Evolutionary conservation across 1,140 invertebrate genomes (phyloP).

Genomic region (Psilanteris sp.): DNA sequence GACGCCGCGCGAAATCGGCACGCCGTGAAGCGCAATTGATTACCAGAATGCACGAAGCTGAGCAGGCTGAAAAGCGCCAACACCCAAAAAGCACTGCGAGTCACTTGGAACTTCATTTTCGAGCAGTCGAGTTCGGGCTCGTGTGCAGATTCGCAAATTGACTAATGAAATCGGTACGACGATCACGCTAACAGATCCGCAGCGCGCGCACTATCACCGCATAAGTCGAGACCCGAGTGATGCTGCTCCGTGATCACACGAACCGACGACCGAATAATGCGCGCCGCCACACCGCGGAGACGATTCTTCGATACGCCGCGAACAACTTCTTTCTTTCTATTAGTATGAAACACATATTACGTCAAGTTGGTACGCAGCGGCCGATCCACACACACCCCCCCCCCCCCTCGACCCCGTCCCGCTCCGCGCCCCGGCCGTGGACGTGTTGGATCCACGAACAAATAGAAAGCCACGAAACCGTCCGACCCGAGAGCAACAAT

Average conservation of each 20-base stretch:
- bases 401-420: too few species aligned
- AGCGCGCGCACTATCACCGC: slow-evolving; percentile 13
- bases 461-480: slow-evolving; percentile 52
- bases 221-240: background rate
- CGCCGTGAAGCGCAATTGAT: too few species aligned
- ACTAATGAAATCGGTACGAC: too few species aligned
- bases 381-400: too few species aligned
- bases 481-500: slow-evolving; percentile 38
- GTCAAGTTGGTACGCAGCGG: slow-evolving; percentile 31
- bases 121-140: background rate
- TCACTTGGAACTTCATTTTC: slow-evolving; percentile 16
- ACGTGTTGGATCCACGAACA: slow-evolving; percentile 41
- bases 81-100: slow-evolving; percentile 10
- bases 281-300: slow-evolving; percentile 20
- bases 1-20: too few species aligned
- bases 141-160: too few species aligned
- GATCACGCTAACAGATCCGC: background rate
- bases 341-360: slow-evolving; percentile 51
- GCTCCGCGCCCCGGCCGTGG: too few species aligned
- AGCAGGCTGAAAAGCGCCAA: slow-evolving; percentile 5
- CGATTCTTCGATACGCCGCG: slow-evolving; percentile 23
- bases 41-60: slow-evolving; percentile 19
- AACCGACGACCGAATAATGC: slow-evolving; percentile 10
- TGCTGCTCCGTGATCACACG: slow-evolving; percentile 1
- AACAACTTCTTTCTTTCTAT: slow-evolving; percentile 32